phyloP scores from a whole-genome alignment of 53 echinoderm and acorn worm species.

The Paracentrotus lividus region DNA sequence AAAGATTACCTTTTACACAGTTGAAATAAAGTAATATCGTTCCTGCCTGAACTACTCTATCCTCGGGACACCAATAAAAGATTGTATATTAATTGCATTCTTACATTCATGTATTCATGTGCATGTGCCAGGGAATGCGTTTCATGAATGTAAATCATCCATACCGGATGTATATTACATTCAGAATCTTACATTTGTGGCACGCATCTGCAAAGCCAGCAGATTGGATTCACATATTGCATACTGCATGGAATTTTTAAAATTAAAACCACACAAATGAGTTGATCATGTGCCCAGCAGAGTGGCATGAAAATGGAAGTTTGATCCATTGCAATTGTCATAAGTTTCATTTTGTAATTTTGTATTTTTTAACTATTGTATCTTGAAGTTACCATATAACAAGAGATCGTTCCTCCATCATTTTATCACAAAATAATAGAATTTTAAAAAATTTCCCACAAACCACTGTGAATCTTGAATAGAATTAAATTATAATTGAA shows the following conservation, averaged over 20 bases:
- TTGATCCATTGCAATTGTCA: too few relatives aligned
- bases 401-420: too few relatives aligned
- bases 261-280: background rate
- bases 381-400: too few relatives aligned
- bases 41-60: background rate
- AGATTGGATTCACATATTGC: background rate
- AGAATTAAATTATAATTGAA: too few relatives aligned
- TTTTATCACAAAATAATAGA: too few relatives aligned
- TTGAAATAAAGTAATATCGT: background rate
- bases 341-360: too few relatives aligned
- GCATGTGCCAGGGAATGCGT: background rate
- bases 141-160: conserved; percentile 1
- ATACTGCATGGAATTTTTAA: background rate
- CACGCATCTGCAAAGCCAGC: background rate
- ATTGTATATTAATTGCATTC: background rate
- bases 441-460: too few relatives aligned
- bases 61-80: background rate
- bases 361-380: too few relatives aligned
- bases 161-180: background rate
- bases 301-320: too few relatives aligned
- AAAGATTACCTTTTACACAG: background rate
- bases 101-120: background rate
- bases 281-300: background rate
- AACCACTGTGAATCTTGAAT: too few relatives aligned
- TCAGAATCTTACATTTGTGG: background rate